phyloP scores from a whole-genome alignment of 2,113 vertebrate genomes.

The Clarias macrocephalus region DNA sequence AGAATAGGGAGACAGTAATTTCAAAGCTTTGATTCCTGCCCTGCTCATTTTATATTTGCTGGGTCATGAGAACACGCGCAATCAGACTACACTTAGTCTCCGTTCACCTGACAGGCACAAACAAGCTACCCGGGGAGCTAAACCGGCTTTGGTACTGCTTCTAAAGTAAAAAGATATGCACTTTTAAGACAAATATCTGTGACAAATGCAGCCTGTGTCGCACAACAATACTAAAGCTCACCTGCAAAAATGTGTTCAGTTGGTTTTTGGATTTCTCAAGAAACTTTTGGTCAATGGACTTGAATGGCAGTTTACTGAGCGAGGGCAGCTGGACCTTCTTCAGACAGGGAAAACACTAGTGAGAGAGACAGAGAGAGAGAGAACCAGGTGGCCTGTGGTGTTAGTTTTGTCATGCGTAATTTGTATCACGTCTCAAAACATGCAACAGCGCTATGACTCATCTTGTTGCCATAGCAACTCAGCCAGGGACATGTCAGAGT shows the following conservation, averaged over 20 bases:
- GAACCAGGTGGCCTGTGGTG: not conserved
- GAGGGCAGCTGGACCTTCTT: constrained; percentile 98
- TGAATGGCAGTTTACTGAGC: constrained; percentile 97
- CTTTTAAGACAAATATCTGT: not conserved
- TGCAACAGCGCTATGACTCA: constrained; percentile 38
- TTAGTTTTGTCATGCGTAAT: constrained; percentile 28
- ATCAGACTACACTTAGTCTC: not conserved
- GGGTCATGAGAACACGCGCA: constrained; percentile 10
- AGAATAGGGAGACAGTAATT: not conserved
- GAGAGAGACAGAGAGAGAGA: not conserved
- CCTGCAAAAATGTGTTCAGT: constrained; percentile 95
- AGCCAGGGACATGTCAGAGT: not conserved
- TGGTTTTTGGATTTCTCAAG: constrained; percentile 97
- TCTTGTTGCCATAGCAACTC: constrained; percentile 47
- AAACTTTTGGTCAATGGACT: constrained; percentile 97
- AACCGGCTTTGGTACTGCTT: not conserved
- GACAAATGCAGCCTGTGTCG: not conserved
- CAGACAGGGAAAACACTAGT: constrained; percentile 91
- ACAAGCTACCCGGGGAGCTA: not conserved
- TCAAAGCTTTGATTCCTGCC: not conserved
- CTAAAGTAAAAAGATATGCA: not conserved
- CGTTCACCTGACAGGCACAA: not conserved
- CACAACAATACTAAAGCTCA: constrained; percentile 62
- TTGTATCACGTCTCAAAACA: constrained; percentile 39
- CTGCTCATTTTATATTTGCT: not conserved